Percentiles rank a stretch among this genome's conserved stretches.
Evolutionary conservation across 2,797 vertebrate species (phyloP).

Genomic region (Karalla daura): DNA sequence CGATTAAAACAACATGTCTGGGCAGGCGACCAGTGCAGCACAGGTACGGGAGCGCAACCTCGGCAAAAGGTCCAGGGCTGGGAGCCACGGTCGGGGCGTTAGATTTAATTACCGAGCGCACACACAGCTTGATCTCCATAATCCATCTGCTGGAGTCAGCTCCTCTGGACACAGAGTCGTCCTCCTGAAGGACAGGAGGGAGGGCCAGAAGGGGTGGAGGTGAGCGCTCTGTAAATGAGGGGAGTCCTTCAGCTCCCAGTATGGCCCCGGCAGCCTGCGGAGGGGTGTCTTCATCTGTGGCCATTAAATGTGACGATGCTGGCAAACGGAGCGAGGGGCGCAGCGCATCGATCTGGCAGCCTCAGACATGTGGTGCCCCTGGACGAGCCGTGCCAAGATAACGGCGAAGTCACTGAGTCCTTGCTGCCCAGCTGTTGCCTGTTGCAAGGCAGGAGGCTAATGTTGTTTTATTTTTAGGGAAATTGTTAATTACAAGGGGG

Average conservation of each 20-base stretch:
- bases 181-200: slow-evolving; percentile 68
- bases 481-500: slow-evolving; percentile 77
- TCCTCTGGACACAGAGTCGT: slow-evolving; percentile 52
- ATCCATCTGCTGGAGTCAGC: slow-evolving; percentile 79
- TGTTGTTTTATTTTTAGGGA: slow-evolving; percentile 84
- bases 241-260: slow-evolving; percentile 68
- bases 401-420: slow-evolving; percentile 79
- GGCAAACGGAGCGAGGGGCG: slow-evolving; percentile 58
- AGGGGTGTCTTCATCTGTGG: slow-evolving; percentile 60
- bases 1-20: slow-evolving; percentile 56
- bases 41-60: slow-evolving; percentile 59
- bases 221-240: slow-evolving; percentile 77
- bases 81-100: slow-evolving; percentile 57
- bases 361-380: slow-evolving; percentile 26
- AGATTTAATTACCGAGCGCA: slow-evolving; percentile 77
- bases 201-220: slow-evolving; percentile 53
- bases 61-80: slow-evolving; percentile 66
- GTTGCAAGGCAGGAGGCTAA: slow-evolving; percentile 80
- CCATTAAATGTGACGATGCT: slow-evolving; percentile 61
- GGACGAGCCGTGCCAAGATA: slow-evolving; percentile 70
- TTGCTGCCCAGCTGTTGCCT: slow-evolving; percentile 82
- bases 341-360: slow-evolving; percentile 67
- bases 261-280: slow-evolving; percentile 44
- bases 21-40: slow-evolving; percentile 45
- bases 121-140: slow-evolving; percentile 76